Evolutionary conservation across 2,797 vertebrate genomes (phyloP).

Genomic region (Helicolenus hilgendorfi): DNA sequence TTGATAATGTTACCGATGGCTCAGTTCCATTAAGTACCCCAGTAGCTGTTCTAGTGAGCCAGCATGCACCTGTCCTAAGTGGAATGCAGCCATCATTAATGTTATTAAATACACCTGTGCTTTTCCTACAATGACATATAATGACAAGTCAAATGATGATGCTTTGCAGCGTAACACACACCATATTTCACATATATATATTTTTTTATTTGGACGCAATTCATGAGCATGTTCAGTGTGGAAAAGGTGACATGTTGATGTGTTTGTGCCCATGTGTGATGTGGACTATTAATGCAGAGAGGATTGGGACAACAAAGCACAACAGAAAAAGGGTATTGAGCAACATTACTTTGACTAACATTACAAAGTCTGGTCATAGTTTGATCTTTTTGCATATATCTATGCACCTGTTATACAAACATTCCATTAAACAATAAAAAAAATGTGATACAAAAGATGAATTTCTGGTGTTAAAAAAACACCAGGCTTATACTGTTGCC

Average conservation of each 20-base stretch:
- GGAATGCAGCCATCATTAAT: too few relatives aligned
- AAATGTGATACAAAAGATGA: neutral
- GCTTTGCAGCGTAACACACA: neutral
- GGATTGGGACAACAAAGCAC: conserved; percentile 5
- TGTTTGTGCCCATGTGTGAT: neutral
- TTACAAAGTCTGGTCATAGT: neutral
- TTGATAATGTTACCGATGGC: too few relatives aligned
- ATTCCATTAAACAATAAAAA: neutral
- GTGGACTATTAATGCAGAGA: neutral
- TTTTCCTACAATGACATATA: too few relatives aligned
- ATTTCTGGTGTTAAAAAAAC: conserved; percentile 13
- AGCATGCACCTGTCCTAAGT: too few relatives aligned
- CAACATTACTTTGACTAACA: neutral
- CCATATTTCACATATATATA: neutral
- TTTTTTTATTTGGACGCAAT: conserved; percentile 16
- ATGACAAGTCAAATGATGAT: neutral
- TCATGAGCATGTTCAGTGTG: neutral
- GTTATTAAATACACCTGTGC: too few relatives aligned
- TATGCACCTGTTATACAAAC: neutral
- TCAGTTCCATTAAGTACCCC: too few relatives aligned
- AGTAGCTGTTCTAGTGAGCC: too few relatives aligned
- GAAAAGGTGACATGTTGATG: neutral
- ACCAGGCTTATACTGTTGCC: neutral
- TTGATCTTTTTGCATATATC: conserved; percentile 11
- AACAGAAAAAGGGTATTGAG: neutral